Conservation (phyloP, 1,140 invertebrate species). For the Periplaneta americana region DNA sequence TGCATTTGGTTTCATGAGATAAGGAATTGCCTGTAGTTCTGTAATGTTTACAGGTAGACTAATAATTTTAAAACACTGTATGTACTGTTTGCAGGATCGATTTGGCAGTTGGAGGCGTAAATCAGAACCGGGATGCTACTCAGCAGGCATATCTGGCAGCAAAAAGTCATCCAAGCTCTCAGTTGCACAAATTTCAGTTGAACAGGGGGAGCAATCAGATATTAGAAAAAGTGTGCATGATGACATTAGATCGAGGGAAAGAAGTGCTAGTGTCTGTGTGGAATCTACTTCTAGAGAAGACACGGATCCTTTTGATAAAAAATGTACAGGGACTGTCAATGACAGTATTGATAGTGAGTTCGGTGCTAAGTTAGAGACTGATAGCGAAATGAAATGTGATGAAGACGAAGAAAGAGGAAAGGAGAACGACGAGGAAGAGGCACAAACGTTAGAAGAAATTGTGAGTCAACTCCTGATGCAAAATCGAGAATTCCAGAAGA, state of each 20-base stretch:
- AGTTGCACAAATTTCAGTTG: neutral
- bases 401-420: neutral
- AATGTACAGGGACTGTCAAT: neutral
- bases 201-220: neutral
- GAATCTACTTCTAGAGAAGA: neutral
- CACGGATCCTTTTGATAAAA: neutral
- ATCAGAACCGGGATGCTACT: conserved; percentile 54
- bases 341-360: neutral
- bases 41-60: too few relatives aligned
- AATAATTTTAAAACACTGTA: too few relatives aligned
- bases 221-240: neutral
- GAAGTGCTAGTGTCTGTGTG: neutral
- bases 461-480: conserved; percentile 78
- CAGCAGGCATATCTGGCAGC: neutral
- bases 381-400: neutral
- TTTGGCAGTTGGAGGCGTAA: conserved; percentile 53
- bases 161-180: neutral
- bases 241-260: neutral
- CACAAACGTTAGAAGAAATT: conserved; percentile 66
- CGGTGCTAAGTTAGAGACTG: neutral
- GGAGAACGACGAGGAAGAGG: neutral
- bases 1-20: too few relatives aligned
- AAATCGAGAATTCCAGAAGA: conserved; percentile 74
- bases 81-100: conserved; percentile 7
- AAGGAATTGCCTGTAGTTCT: too few relatives aligned